A percentile compares a stretch with the other conserved stretches of the same genome.
These are phyloP conservation scores for Octopus sinensis DNA, from an alignment of 1,140 invertebrate species.

Conservation along the genomic window DNA sequence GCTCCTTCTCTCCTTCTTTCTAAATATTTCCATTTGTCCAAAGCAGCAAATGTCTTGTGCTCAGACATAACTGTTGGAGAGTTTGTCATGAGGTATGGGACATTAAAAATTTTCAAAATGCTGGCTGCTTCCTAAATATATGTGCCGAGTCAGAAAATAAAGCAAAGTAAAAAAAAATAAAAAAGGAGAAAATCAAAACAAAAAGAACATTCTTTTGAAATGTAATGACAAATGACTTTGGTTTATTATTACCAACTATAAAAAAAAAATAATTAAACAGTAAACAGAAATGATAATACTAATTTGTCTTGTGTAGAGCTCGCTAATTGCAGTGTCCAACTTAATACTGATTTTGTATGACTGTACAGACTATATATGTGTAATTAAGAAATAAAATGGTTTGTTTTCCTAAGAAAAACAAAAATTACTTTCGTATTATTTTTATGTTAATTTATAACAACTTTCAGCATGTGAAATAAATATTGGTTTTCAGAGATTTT, in stretches of 20 bases:
- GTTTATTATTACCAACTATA: slow-evolving; percentile 2
- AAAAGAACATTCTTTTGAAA: neutral
- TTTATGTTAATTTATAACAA: too few relatives aligned
- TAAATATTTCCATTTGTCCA: too few relatives aligned
- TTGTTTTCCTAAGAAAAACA: slow-evolving; percentile 2
- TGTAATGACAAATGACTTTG: neutral
- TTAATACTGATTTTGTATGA: slow-evolving; percentile 10
- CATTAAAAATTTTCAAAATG: neutral
- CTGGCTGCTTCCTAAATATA: neutral
- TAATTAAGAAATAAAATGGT: slow-evolving; percentile 9
- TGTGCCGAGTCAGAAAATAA: slow-evolving; percentile 3
- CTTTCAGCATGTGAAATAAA: too few relatives aligned
- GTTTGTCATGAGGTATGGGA: too few relatives aligned
- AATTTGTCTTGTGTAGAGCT: slow-evolving; percentile 4
- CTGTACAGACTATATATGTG: slow-evolving; percentile 10
- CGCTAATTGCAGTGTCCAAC: slow-evolving; percentile 5
- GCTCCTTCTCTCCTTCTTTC: too few relatives aligned
- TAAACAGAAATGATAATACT: too few relatives aligned
- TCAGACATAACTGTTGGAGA: too few relatives aligned
- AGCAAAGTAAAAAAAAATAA: too few relatives aligned
- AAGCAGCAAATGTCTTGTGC: too few relatives aligned
- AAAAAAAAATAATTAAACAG: neutral
- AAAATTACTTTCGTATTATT: too few relatives aligned
- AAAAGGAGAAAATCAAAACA: too few relatives aligned
- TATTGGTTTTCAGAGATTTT: too few relatives aligned